phyloP scores from a whole-genome alignment of 1,140 invertebrate genomes.

The Carposina sasakii region DNA sequence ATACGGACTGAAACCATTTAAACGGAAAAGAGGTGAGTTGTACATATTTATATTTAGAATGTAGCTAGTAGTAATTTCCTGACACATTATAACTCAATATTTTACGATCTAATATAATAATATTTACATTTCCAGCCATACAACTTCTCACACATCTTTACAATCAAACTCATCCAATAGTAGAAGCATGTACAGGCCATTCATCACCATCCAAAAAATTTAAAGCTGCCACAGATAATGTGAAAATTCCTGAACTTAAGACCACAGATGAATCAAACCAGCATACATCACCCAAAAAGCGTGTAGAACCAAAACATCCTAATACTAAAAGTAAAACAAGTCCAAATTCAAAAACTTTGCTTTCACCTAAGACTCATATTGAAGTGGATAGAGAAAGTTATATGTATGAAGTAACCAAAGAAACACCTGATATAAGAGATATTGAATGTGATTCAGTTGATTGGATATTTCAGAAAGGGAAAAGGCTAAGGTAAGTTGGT shows the following conservation, averaged over 20 bases:
- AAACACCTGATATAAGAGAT: constrained; percentile 38
- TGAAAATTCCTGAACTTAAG: too few species aligned
- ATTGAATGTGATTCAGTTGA: constrained; percentile 50
- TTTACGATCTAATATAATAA: constrained; percentile 31
- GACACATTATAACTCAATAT: too few species aligned
- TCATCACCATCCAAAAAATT: constrained; percentile 43
- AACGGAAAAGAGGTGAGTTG: constrained; percentile 72
- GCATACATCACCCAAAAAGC: too few species aligned
- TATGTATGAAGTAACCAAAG: constrained; percentile 39
- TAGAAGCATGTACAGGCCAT: constrained; percentile 30
- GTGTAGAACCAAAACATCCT: constrained; percentile 7
- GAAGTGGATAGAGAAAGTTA: constrained; percentile 16
- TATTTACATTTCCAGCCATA: constrained; percentile 58
- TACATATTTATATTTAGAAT: too few species aligned
- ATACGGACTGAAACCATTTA: constrained; percentile 75
- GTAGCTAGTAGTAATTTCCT: too few species aligned
- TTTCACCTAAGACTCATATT: constrained; percentile 12
- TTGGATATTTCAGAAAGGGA: constrained; percentile 66
- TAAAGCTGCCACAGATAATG: too few species aligned
- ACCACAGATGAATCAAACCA: too few species aligned
- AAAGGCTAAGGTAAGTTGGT: constrained; percentile 56
- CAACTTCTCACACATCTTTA: constrained; percentile 65
- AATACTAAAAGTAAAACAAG: constrained; percentile 10
- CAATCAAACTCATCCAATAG: constrained; percentile 65
- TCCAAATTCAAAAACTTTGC: constrained; percentile 11